A percentile compares a stretch with the other conserved stretches of the same genome.
Conservation (phyloP, 2,888 invertebrate genomes). For the Stenichneumon culpator region DNA sequence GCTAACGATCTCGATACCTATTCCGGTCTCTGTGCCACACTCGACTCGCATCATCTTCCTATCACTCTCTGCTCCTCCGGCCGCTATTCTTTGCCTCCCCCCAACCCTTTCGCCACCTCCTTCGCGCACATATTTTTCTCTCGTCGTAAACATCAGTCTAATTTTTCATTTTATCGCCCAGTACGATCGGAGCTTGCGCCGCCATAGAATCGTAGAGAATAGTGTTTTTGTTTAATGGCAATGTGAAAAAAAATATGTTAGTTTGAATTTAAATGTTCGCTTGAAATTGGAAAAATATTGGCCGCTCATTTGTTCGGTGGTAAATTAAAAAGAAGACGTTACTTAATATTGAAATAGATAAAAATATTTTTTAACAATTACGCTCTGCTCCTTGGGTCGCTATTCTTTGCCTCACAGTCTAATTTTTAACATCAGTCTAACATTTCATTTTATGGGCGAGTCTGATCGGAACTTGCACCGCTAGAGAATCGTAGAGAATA, state of each 20-base stretch:
- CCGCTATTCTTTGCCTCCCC: conserved; percentile 11
- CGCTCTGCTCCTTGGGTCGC: neutral
- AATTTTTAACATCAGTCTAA: conserved; percentile 44
- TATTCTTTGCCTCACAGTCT: too few relatives aligned
- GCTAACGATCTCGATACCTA: conserved; percentile 74
- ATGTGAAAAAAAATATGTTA: too few relatives aligned
- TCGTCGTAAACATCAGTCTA: conserved; percentile 41
- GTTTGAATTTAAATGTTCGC: too few relatives aligned
- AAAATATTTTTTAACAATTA: too few relatives aligned
- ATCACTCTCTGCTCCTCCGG: neutral
- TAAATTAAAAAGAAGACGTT: too few relatives aligned
- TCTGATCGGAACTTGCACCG: too few relatives aligned
- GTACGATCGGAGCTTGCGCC: too few relatives aligned
- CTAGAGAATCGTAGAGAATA: too few relatives aligned
- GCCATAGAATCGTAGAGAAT: neutral
- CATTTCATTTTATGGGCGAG: conserved; percentile 28
- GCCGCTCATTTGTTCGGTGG: too few relatives aligned
- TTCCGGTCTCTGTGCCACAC: conserved; percentile 35
- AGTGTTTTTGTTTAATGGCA: too few relatives aligned
- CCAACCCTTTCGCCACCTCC: conserved; percentile 53
- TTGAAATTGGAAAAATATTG: too few relatives aligned
- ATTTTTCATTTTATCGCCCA: conserved; percentile 41
- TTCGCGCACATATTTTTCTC: conserved; percentile 59
- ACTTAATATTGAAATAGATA: too few relatives aligned
- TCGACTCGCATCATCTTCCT: conserved; percentile 24